Evolutionary conservation across 2,113 vertebrate species (phyloP), one percentile per base, ranked within the genome.

Genomic region (Callorhinus ursinus): DNA sequence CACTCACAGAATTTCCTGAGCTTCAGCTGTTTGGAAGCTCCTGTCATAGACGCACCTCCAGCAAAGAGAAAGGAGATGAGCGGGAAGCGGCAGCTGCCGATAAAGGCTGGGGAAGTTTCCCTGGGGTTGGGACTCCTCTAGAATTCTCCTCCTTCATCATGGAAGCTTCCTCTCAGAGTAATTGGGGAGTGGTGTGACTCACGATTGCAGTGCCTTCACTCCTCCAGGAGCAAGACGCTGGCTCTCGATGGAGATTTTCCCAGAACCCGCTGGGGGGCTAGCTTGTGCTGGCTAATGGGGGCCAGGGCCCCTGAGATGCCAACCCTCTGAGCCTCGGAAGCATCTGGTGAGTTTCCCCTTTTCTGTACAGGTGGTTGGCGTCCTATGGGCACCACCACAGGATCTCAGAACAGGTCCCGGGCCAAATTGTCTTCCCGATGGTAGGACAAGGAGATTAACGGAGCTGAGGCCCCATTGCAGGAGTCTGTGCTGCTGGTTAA

Each of bases 131-230:
- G 55, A 11, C 65, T 91, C 12, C 39, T 96, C 86, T 90, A 33
- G 76, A 97, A 87, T 97, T 97, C 97, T 95, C 76, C 72, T 79
- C n/a, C 97, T 84, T 97, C 96, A 8, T 92, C 77, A 96, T 7
- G 3, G 93, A 95, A 97, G 92, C 94, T 95, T 67, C 90, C 88
- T 98, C 87, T 51, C 97, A 92, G 97, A 98, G 97, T 97, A 98
- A 97, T 42, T 63, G 93, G 94, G 97, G 94, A 98, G 87, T 67
- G 87, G 88, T 28, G 15, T 97, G 96, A 93, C 87, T 98, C 96
- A 83, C 1, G 16, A 81, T 1, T 33, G 21, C 22, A 18, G 57
- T 3, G 9, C 42, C 7, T 92, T 97, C 36, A 19, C 90, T 94
- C 92, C 46, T 46, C 10, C 2, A 93, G 97, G 91, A 81, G 67